phyloP scores from a whole-genome alignment of 2,113 vertebrate species.

The Tapirus terrestris region DNA sequence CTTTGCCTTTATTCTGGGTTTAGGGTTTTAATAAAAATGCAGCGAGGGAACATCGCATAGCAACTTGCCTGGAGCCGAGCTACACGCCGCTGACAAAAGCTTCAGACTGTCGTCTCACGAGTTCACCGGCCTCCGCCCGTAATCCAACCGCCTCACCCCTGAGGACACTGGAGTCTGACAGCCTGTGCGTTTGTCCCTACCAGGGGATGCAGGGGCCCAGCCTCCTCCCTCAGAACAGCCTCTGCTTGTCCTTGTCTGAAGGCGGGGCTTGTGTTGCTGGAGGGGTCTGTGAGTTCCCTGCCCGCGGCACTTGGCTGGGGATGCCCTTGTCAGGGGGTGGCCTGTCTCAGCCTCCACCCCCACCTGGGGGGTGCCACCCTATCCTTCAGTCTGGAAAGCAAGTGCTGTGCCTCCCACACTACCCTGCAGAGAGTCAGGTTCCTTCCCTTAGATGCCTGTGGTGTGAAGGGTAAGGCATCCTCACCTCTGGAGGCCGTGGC shows the following conservation, averaged over 20 bases:
- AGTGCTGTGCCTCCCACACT: background rate
- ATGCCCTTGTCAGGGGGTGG: background rate
- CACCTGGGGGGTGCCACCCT: rapidly evolving
- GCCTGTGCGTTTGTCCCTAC: background rate
- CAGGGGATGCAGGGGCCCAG: background rate
- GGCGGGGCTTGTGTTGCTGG: no score
- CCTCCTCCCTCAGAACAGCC: background rate
- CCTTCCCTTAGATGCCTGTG: background rate
- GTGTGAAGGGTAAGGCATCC: background rate
- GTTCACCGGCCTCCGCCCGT: background rate
- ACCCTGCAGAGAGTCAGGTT: no score
- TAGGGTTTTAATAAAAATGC: conserved; percentile 41
- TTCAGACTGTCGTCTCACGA: background rate
- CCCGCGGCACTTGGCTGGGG: background rate
- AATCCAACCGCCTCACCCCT: background rate
- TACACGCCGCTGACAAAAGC: background rate
- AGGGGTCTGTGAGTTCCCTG: no score
- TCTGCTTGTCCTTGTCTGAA: background rate
- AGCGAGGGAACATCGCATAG: background rate
- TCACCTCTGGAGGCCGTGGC: no score
- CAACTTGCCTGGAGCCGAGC: background rate
- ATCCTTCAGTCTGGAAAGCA: background rate
- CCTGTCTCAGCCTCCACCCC: background rate
- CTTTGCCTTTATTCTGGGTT: background rate
- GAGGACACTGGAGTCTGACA: rapidly evolving